Evolutionary conservation across 2,888 invertebrate species (phyloP), one percentile per base, ranked within the genome.

Genomic region (Netelia virgata): DNA sequence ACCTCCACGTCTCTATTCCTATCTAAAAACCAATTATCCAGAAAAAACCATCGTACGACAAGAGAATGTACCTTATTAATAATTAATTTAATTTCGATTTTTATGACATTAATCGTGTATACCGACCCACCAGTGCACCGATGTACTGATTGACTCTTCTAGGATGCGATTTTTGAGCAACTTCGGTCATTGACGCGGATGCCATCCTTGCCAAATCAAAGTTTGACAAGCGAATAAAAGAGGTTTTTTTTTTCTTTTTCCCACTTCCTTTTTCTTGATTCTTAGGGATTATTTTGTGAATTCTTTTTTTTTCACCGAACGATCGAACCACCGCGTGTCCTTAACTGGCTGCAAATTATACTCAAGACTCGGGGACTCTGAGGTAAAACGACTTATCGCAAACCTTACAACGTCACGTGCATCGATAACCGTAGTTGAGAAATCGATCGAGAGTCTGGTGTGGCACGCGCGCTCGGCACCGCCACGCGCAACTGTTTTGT

Each of bases 91-190:
- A 28, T 36, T 36, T 43, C 20, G 1, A 9, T 68, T 68, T 43
- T 2, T 8, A 11, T 55, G 14, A 16, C 3, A 41, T 16, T 59
- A 43, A 75, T 59, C 64, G 16, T 53, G 14, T 57, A 53, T 81
- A 84, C 90, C 89, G 86, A 93, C 93, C 91, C 61, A 91, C 85
- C 50, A 92, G 83, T 28, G 91, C 90, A 18, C 89, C 91, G 66
- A 91, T 57, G 79, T 92, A 90, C 87, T 93, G 92, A 85, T 90
- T 91, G 75, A 89, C 87, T 87, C 87, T 90, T 36, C 74, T 75
- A 66, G 83, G 84, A 61, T 81, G 83, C 64, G 78, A 76, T 72
- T 64, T 85, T 57, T 80, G 75, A 63, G 82, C 50, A 61, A 83
- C 69, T 23, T 59, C 78, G 9, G 76, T 82, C 20, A 69, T 82